phyloP scores from a whole-genome alignment of 2,113 vertebrate genomes.

The Vidua chalybeata region DNA sequence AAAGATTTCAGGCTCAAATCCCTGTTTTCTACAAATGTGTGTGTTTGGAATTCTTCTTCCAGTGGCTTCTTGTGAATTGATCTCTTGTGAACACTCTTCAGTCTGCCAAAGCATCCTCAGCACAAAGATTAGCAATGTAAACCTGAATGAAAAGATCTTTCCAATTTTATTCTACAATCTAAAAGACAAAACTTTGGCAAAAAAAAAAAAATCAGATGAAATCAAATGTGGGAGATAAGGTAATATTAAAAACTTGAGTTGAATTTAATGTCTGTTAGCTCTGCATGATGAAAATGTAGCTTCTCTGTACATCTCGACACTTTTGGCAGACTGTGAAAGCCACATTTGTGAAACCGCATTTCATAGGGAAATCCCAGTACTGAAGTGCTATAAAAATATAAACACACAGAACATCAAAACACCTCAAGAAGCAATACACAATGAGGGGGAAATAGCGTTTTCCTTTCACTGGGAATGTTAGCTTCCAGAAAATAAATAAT shows the following conservation, averaged over 20 bases:
- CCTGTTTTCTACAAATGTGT: rapidly evolving
- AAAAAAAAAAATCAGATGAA: background rate
- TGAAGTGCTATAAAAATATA: background rate
- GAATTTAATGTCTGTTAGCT: background rate
- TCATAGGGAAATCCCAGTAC: background rate
- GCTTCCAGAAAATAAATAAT: conserved; percentile 42
- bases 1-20: background rate
- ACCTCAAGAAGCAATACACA: background rate
- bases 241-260: background rate
- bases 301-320: background rate
- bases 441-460: background rate
- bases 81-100: background rate
- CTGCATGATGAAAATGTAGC: background rate
- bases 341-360: background rate
- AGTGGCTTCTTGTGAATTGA: background rate
- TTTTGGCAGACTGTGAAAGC: background rate
- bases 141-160: background rate
- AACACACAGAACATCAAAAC: background rate
- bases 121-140: background rate
- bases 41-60: background rate
- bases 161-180: background rate
- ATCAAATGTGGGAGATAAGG: background rate
- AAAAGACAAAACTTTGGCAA: background rate
- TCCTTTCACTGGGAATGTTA: background rate
- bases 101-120: background rate